phyloP scores from a whole-genome alignment of 2,797 vertebrate genomes.

The Nannoperca australis region DNA sequence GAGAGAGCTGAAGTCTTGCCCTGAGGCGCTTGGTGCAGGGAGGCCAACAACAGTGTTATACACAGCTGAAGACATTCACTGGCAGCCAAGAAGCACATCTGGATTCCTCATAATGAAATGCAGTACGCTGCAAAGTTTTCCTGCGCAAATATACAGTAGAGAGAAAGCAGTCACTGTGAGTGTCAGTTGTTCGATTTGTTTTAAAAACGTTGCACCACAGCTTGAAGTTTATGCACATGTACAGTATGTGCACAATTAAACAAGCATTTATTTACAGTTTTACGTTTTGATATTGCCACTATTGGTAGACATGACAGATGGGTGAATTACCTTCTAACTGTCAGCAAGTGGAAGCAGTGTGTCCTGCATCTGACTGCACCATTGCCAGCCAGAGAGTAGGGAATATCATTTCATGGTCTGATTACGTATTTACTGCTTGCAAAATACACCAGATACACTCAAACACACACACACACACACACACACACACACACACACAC shows the following conservation, averaged over 20 bases:
- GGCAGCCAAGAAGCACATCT: slow-evolving; percentile 80
- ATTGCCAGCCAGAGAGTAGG: slow-evolving; percentile 47
- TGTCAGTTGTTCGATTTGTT: slow-evolving; percentile 45
- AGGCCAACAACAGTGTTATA: slow-evolving; percentile 80
- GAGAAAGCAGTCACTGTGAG: slow-evolving; percentile 41
- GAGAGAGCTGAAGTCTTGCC: slow-evolving; percentile 69
- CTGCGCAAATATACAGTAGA: slow-evolving; percentile 60
- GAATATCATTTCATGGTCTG: slow-evolving; percentile 61
- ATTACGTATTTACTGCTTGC: slow-evolving; percentile 59
- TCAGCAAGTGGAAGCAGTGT: slow-evolving; percentile 51
- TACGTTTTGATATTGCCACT: slow-evolving; percentile 15
- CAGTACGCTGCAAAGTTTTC: slow-evolving; percentile 70
- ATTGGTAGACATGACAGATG: slow-evolving; percentile 26
- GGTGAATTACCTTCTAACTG: slow-evolving; percentile 44
- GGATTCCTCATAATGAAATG: slow-evolving; percentile 80
- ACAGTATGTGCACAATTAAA: slow-evolving; percentile 6
- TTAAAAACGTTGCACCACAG: slow-evolving; percentile 5
- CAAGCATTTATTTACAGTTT: background rate
- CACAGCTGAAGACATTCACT: slow-evolving; percentile 79
- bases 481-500: slow-evolving; percentile 10
- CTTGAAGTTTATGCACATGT: slow-evolving; percentile 25
- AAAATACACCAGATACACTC: slow-evolving; percentile 54
- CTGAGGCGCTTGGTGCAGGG: slow-evolving; percentile 62
- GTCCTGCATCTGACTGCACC: slow-evolving; percentile 36
- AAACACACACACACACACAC: background rate